Base-by-base conservation (phyloP, 2,113 vertebrate genomes). In the Dromaius novaehollandiae region DNA sequence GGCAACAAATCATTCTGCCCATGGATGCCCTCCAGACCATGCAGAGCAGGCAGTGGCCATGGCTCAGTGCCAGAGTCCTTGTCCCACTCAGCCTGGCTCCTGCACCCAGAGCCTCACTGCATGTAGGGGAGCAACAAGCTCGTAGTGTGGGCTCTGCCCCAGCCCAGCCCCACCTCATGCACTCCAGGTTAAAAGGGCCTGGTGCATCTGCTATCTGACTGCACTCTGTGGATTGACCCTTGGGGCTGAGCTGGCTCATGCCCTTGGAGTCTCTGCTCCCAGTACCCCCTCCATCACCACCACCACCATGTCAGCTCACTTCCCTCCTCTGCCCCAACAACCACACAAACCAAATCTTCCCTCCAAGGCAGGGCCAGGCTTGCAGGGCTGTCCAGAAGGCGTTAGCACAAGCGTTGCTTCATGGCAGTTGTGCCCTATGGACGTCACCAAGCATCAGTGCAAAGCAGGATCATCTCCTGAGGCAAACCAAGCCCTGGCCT, bases 31-130 rank as follows among this genome's bases (percentile, higher is more conserved):
- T 68, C 56, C 8, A 1, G 24, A 61, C 21, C 69, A 16, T 3
- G 66, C 80, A 86, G 42, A 74, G 55, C 30, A 13, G 50, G 20
- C 38, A 32, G 85, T 71, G 70, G 44, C 61, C 50, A 40, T 51
- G 22, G 60, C 53, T 73, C 4, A 1, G 53, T 19, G 64, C 1
- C 1, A 26, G 50, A 9, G 46, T 34, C 56, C 56, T 8, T 60
- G 56, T 19, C 30, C 32, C 56, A 34, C 32, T 60, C 36, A 74
- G 56, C 56, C n/a, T 28, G 13, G 34, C 2, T 5, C 76, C 56
- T 34, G 51, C 63, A 66, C 36, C 77, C 69, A 6, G 0, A 2
- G 8, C n/a, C 64, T 81, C 2, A 0, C 48, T 61, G 44, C 28
- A 10, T 19, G 32, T 32, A 34, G 56, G 56, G 42, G 4, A 82